Evolutionary conservation across 2,113 vertebrate genomes (phyloP).

Genomic region (Spilogale gracilis): DNA sequence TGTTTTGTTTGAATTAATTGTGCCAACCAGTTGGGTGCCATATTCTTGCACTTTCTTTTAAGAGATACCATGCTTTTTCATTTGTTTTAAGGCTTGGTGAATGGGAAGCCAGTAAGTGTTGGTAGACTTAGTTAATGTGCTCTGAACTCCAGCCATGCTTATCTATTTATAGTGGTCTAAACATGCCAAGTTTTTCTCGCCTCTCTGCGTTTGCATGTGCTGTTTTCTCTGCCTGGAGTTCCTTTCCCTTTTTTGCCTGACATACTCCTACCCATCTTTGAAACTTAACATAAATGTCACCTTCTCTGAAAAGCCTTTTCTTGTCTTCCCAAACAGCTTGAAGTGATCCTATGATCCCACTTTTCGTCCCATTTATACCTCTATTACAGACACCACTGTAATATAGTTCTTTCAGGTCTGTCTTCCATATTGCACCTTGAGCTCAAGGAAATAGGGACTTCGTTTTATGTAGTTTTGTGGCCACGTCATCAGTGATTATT

Average conservation of each 20-base stretch:
- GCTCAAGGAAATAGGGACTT: neutral
- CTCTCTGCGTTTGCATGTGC: conserved; percentile 50
- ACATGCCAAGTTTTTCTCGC: conserved; percentile 53
- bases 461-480: conserved; percentile 27
- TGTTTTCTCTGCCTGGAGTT: conserved; percentile 60
- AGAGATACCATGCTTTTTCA: neutral
- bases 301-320: conserved; percentile 52
- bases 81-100: conserved; percentile 57
- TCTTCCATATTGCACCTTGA: neutral
- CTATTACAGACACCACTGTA: neutral
- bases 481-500: neutral
- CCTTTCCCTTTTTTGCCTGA: conserved; percentile 43
- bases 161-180: conserved; percentile 66
- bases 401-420: neutral
- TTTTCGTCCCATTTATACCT: neutral
- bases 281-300: conserved; percentile 42
- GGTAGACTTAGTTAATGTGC: conserved; percentile 53
- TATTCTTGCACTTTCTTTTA: neutral
- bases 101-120: conserved; percentile 46
- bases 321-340: conserved; percentile 11
- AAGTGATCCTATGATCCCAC: conserved; percentile 1
- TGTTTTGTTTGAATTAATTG: conserved; percentile 54
- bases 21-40: neutral
- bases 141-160: conserved; percentile 44
- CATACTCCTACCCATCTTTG: conserved; percentile 60